phyloP scores from a whole-genome alignment of 2,888 invertebrate species.

The Anodontia alba region DNA sequence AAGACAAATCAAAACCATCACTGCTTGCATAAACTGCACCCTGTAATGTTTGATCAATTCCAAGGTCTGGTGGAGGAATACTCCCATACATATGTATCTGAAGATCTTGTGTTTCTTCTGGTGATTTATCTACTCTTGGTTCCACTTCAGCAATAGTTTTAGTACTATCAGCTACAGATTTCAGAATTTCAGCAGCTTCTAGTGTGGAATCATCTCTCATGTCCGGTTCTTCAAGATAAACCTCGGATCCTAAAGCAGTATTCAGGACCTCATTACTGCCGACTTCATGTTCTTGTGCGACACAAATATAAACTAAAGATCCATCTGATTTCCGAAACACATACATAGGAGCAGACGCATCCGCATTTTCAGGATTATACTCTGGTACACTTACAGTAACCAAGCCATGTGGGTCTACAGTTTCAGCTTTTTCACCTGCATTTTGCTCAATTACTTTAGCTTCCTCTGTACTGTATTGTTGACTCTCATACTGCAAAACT shows the following conservation, averaged over 20 bases:
- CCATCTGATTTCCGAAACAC: constrained; percentile 44
- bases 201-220: not conserved
- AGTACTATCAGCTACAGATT: not conserved
- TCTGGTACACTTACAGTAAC: not conserved
- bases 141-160: too few species aligned
- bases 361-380: not conserved
- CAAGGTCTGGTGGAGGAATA: not conserved
- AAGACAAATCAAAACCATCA: not conserved
- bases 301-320: constrained; percentile 47
- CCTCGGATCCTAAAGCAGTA: not conserved
- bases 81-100: not conserved
- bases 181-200: not conserved
- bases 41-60: not conserved
- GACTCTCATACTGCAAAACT: not conserved
- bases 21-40: not conserved
- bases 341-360: not conserved
- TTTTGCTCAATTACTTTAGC: not conserved
- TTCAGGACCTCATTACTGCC: not conserved
- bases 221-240: not conserved
- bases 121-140: too few species aligned
- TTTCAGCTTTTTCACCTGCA: not conserved
- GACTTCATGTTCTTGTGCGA: constrained; percentile 1
- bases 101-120: too few species aligned
- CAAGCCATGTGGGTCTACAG: not conserved
- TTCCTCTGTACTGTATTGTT: not conserved